Evolutionary conservation across 2,797 vertebrate species (phyloP).

Genomic region (Sebastes iracundus): DNA sequence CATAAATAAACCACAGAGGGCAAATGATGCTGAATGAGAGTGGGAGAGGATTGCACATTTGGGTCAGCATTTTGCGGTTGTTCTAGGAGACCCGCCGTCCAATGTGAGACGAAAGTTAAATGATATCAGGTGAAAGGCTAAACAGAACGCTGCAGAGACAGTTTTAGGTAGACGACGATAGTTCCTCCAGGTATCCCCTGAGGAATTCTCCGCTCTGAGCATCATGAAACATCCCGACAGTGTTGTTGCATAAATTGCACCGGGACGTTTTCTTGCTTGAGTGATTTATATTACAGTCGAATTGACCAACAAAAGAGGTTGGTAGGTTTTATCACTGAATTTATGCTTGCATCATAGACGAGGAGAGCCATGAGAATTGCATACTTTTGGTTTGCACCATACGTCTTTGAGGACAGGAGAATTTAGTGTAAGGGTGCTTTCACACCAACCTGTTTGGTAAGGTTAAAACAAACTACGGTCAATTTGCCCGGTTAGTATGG

Average conservation of each 20-base stretch:
- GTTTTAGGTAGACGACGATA: not conserved
- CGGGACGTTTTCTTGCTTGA: not conserved
- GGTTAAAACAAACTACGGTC: not conserved
- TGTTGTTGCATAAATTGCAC: not conserved
- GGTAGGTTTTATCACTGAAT: not conserved
- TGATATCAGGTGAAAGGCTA: conserved; percentile 7
- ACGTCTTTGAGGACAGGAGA: not conserved
- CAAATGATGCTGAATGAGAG: conserved; percentile 35
- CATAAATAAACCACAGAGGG: conserved; percentile 36
- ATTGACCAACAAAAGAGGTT: not conserved
- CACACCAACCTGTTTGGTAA: not conserved
- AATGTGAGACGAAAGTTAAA: conserved; percentile 23
- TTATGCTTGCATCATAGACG: not conserved
- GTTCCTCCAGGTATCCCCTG: not conserved
- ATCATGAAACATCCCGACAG: not conserved
- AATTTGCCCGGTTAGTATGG: no score
- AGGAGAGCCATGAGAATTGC: not conserved
- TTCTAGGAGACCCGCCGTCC: conserved; percentile 14
- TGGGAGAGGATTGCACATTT: conserved; percentile 13
- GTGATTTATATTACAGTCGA: not conserved
- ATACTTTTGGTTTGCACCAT: not conserved
- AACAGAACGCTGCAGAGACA: not conserved
- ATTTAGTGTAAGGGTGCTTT: not conserved
- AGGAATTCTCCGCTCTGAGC: not conserved
- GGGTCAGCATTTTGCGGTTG: conserved; percentile 27